Conservation (phyloP, 2,888 invertebrate genomes). For the Epinotia nisella region DNA sequence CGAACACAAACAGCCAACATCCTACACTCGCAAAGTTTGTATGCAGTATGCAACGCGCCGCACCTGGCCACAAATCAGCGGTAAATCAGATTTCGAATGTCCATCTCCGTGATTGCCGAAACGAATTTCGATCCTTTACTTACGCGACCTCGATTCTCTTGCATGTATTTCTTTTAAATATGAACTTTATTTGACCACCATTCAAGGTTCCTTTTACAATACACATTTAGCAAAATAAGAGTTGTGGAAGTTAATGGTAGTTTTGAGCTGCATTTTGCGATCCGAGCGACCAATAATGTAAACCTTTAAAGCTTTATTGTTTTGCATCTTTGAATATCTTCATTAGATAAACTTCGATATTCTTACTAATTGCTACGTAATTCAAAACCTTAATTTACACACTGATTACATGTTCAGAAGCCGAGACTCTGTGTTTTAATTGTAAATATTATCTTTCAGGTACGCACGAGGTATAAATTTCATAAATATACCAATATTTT, state of each 20-base stretch:
- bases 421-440: neutral
- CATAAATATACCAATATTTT: neutral
- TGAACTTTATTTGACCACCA: neutral
- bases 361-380: neutral
- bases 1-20: slow-evolving; percentile 7
- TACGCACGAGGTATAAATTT: neutral
- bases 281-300: slow-evolving; percentile 29
- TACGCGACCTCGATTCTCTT: slow-evolving; percentile 37
- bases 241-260: neutral
- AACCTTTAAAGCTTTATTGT: slow-evolving; percentile 24
- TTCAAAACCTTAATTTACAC: neutral
- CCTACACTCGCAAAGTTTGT: slow-evolving; percentile 33
- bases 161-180: neutral
- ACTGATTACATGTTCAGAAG: neutral
- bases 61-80: slow-evolving; percentile 78
- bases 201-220: slow-evolving; percentile 3
- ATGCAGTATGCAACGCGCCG: slow-evolving; percentile 45
- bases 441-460: slow-evolving; percentile 1
- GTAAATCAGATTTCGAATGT: slow-evolving; percentile 79
- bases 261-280: slow-evolving; percentile 44
- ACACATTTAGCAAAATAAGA: neutral
- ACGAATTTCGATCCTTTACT: slow-evolving; percentile 52
- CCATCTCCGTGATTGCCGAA: slow-evolving; percentile 76
- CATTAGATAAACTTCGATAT: neutral
- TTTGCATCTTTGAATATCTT: slow-evolving; percentile 23